These are phyloP conservation scores for Drosophila serrata DNA, from an alignment of 1,140 invertebrate species.

Conservation along the genomic window DNA sequence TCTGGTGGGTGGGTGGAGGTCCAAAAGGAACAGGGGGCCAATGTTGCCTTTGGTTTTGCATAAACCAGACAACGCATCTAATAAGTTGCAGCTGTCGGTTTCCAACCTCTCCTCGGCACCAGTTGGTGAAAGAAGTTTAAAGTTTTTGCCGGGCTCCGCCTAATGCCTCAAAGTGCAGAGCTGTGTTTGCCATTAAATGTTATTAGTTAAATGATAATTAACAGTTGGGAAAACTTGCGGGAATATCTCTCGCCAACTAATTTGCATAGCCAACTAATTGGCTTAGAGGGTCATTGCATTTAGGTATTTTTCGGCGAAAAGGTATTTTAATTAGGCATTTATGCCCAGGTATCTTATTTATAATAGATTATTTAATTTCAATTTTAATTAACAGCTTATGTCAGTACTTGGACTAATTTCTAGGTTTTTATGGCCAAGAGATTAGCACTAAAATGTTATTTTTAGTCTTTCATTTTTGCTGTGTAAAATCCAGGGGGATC, in stretches of 20 bases:
- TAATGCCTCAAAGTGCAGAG: slow-evolving; percentile 69
- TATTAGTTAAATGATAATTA: slow-evolving; percentile 77
- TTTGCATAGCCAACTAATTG: slow-evolving; percentile 76
- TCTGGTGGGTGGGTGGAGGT: slow-evolving; percentile 7
- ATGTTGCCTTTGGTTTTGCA: slow-evolving; percentile 79
- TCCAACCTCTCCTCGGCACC: slow-evolving; percentile 7
- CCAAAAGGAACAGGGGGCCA: slow-evolving; percentile 38
- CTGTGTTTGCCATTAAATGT: slow-evolving; percentile 79
- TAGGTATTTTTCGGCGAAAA: slow-evolving; percentile 31
- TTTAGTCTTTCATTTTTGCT: not conserved
- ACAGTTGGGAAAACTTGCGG: slow-evolving; percentile 62
- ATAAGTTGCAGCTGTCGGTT: slow-evolving; percentile 78
- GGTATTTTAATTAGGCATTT: not conserved
- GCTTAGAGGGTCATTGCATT: slow-evolving; percentile 73
- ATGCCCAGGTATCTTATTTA: not conserved
- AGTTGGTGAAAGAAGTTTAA: slow-evolving; percentile 41
- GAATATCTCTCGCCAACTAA: slow-evolving; percentile 47
- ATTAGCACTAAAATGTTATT: not conserved
- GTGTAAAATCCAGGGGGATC: slow-evolving; percentile 13
- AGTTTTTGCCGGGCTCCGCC: slow-evolving; percentile 43
- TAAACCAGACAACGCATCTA: slow-evolving; percentile 69
- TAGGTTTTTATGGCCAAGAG: not conserved
- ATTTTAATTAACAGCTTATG: not conserved
- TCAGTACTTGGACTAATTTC: not conserved
- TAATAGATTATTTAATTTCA: not conserved